Evolutionary conservation across 2,888 invertebrate genomes (phyloP).

Genomic region (Andrena haemorrhoa): DNA sequence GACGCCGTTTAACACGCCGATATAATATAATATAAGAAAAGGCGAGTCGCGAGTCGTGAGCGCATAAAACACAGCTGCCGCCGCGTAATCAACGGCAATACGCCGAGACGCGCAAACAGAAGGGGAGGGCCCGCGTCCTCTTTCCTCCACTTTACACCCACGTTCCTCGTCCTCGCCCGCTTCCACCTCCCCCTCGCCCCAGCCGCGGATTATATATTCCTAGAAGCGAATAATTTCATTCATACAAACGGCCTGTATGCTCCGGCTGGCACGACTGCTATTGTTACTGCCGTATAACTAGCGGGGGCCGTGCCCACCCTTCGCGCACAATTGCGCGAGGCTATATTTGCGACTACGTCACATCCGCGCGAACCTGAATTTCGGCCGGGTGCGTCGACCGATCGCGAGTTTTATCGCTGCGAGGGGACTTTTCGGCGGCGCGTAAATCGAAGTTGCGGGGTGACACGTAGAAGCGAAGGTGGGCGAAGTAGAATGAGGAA

Average conservation of each 20-base stretch:
- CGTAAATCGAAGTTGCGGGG: neutral
- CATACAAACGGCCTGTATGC: constrained; percentile 82
- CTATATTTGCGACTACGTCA: constrained; percentile 74
- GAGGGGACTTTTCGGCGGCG: neutral
- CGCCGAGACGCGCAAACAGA: constrained; percentile 41
- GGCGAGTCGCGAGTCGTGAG: constrained; percentile 67
- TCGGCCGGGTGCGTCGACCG: constrained; percentile 52
- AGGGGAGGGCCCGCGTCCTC: constrained; percentile 48
- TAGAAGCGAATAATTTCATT: constrained; percentile 84
- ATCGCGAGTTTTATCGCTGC: constrained; percentile 30
- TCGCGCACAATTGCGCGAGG: constrained; percentile 32
- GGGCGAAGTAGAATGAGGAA: no score
- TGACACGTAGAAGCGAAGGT: neutral
- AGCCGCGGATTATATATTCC: constrained; percentile 77
- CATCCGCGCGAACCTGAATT: constrained; percentile 60
- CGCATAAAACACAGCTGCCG: constrained; percentile 84
- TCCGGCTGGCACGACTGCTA: constrained; percentile 80
- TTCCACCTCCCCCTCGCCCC: constrained; percentile 15
- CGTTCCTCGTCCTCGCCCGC: constrained; percentile 42
- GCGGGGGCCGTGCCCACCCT: constrained; percentile 72
- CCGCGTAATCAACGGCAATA: constrained; percentile 82
- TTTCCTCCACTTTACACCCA: constrained; percentile 45
- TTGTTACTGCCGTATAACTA: constrained; percentile 82
- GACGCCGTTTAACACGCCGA: constrained; percentile 81
- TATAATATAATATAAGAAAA: constrained; percentile 82